These are phyloP conservation scores for Philhelius pedissequus DNA, from an alignment of 2,888 invertebrate species.

Conservation along the genomic window DNA sequence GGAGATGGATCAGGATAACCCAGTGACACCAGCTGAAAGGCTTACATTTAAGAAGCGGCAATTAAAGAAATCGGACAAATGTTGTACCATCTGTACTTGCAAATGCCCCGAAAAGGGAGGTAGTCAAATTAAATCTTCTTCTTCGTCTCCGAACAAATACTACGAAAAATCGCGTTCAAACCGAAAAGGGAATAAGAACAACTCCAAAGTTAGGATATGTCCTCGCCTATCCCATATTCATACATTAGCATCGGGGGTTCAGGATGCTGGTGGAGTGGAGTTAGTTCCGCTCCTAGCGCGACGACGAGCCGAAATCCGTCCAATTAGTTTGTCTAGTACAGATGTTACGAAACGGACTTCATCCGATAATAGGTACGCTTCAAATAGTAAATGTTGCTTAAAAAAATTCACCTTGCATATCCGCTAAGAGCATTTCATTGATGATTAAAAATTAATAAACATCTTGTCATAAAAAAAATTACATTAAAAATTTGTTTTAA, in stretches of 20 bases:
- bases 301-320: constrained; percentile 81
- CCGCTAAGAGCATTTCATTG: constrained; percentile 71
- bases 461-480: constrained; percentile 30
- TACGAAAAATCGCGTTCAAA: not conserved
- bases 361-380: constrained; percentile 78
- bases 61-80: constrained; percentile 73
- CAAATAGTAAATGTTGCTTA: constrained; percentile 75
- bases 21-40: constrained; percentile 76
- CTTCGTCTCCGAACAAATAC: constrained; percentile 50
- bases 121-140: constrained; percentile 69
- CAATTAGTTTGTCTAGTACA: constrained; percentile 81
- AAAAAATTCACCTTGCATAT: constrained; percentile 79
- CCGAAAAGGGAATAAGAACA: constrained; percentile 17
- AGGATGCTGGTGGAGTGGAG: constrained; percentile 85
- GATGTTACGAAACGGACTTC: constrained; percentile 80
- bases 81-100: constrained; percentile 77
- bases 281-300: constrained; percentile 87
- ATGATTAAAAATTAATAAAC: constrained; percentile 20
- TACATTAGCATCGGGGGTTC: constrained; percentile 39
- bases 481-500: constrained; percentile 22
- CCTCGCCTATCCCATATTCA: constrained; percentile 70
- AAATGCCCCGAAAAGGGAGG: constrained; percentile 72
- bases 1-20: constrained; percentile 77
- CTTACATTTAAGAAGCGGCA: constrained; percentile 74
- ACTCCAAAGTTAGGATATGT: constrained; percentile 71